Evolutionary conservation across 1,140 invertebrate genomes (phyloP), one percentile per base, ranked within the genome.

Genomic region (Sminthurides bifidus): DNA sequence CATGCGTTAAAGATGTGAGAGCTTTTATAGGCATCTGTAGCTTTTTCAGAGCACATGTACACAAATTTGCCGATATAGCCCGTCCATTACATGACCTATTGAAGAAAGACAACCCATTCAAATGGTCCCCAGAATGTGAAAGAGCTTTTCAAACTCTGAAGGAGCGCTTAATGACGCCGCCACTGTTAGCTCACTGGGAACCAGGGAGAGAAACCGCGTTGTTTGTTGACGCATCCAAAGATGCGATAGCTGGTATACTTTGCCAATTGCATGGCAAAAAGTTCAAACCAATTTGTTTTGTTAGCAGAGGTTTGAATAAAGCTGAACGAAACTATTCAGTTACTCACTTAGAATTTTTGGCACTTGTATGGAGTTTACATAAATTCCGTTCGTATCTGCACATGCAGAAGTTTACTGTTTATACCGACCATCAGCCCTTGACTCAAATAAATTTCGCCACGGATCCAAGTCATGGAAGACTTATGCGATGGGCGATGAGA

Each of bases 401-500:
- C 24, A 26, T 19, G 15, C 23, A 26, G 19, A 8, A 12, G 6
- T 48, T 48, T 48, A 26, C 10, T 15, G 12, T 12, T 10, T 19
- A 8, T 26, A 23, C 45, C 23, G 45, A 48, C 29, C 45, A 48
- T 48, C 21, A 23, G 4, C 15, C 15, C 10, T 26, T 48, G 29
- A 23, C 15, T 26, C 45, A 48, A 8, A 26, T 48, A 48, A 48
- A 23, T 4, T 23, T 23, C 17, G 24, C 24, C 14, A 48, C 23
- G 19, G 45, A 48, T 10, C 45, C 45, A 23, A 12, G 8, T 29
- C 8, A 6, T 10, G 45, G 45, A 26, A 4, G 45, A 10, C 29
- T 48, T 26, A 26, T 26, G 6, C 5, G 45, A 48, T 48, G 45
- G 45, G 15, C 45, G n/a, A 43, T 43, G 41, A 43, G 41, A 48